Evolutionary conservation across 2,797 vertebrate genomes (phyloP).

Genomic region (Petrocephalus schoutedeni): DNA sequence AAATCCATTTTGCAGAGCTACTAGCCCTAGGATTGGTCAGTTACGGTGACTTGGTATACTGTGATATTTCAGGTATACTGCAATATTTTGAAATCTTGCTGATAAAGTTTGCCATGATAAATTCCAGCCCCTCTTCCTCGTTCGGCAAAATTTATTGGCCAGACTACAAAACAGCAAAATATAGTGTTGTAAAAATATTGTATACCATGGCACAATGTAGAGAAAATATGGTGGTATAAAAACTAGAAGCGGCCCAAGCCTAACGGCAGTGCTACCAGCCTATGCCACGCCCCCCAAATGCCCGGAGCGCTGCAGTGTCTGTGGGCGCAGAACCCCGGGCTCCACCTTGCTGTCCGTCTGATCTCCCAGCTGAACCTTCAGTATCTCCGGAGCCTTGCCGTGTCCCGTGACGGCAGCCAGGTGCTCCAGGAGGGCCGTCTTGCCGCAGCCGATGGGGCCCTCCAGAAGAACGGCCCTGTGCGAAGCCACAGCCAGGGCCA

Average conservation of each 20-base stretch:
- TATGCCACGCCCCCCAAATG: background rate
- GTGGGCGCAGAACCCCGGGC: background rate
- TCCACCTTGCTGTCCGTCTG: constrained; percentile 97
- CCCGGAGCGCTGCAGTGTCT: background rate
- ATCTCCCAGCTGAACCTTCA: constrained; percentile 96
- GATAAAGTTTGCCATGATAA: background rate
- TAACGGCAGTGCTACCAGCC: background rate
- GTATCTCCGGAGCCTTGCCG: constrained; percentile 72
- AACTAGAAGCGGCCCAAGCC: background rate
- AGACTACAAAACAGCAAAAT: background rate
- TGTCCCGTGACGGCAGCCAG: constrained; percentile 83
- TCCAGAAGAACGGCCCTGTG: constrained; percentile 85
- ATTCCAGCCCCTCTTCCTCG: background rate
- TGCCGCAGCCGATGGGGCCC: constrained; percentile 92
- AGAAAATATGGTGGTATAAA: background rate
- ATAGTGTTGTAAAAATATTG: background rate
- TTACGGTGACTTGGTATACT: background rate
- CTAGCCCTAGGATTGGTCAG: background rate
- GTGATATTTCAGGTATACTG: background rate
- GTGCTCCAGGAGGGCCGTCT: constrained; percentile 85
- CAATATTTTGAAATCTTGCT: background rate
- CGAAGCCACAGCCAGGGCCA: constrained; percentile 83
- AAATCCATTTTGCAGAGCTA: background rate
- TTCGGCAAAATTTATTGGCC: background rate
- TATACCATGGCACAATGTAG: background rate